phyloP scores from a whole-genome alignment of 2,113 vertebrate species.

The Crotalus helleri region DNA sequence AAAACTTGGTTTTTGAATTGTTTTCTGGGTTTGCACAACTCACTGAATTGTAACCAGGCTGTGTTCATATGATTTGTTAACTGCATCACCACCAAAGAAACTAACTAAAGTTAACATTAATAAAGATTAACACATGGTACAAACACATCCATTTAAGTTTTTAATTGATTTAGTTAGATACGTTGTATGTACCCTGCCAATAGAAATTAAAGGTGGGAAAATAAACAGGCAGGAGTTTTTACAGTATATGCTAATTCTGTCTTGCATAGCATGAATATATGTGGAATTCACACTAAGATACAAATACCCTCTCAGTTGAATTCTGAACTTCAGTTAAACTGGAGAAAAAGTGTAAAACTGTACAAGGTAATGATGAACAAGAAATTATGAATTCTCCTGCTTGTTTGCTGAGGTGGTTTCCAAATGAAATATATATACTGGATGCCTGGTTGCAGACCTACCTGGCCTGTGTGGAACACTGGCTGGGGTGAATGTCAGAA shows the following conservation, averaged over 20 bases:
- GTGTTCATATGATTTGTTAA: neutral
- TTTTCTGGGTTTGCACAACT: neutral
- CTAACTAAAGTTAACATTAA: neutral
- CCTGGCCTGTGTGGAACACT: neutral
- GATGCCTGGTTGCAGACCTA: neutral
- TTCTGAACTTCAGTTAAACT: neutral
- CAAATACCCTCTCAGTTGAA: neutral
- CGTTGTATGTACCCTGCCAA: neutral
- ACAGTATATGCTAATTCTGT: neutral
- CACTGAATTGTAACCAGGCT: neutral
- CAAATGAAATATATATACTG: neutral
- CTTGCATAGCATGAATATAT: neutral
- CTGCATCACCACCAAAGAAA: neutral
- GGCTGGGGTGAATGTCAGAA: neutral
- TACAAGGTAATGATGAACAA: neutral
- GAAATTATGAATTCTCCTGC: neutral
- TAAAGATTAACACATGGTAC: neutral
- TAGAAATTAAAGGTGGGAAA: neutral
- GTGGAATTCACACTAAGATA: neutral
- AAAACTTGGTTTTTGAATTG: neutral
- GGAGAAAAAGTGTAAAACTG: neutral
- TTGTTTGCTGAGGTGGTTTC: neutral
- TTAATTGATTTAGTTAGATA: neutral
- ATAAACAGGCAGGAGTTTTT: neutral
- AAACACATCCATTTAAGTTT: neutral